Base-by-base conservation (phyloP, 2,113 vertebrate species). In the Pteropus alecto region DNA sequence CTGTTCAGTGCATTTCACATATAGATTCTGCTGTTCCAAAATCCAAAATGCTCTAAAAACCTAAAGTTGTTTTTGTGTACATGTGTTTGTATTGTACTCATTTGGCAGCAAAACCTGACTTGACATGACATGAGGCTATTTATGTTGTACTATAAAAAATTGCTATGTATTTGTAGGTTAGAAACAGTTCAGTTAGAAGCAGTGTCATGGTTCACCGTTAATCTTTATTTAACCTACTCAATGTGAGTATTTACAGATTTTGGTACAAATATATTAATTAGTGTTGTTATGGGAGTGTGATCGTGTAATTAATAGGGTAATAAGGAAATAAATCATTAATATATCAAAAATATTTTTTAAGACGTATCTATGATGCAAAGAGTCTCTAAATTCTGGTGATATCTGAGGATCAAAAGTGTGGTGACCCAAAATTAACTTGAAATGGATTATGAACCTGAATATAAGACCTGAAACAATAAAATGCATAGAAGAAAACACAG, bases 161-260 rank as follows among this genome's bases (percentile, higher is more conserved):
- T 6, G 33, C 33, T 81, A 12, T 21, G 11, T 46, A 81, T 26
- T 30, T 83, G 1, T 71, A 63, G 43, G 26, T 93, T 88, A 88
- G 56, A 84, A 85, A 67, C 15, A 79, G 33, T 60, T 73, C 15
- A 51, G 51, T 12, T 54, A 77, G 38, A 84, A 46, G 30, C 46
- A 19, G 15, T 78, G 84, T 84, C 6, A n/a, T 84, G 24, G 33
- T 58, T 93, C 38, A 82, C 41, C 19, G 15, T 67, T 67, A 74
- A 76, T 54, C 30, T 87, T 97, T 78, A 81, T 61, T 88, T 74
- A 95, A 73, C 22, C 41, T 94, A 60, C 18, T 89, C 89, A 58
- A 63, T 91, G 38, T 63, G 68, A 73, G 67, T 86, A 56, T 79
- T 58, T 90, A 71, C 4, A 83, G 46, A 73, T 70, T 89, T 86